A percentile compares a stretch with the other conserved stretches of the same genome.
These are phyloP conservation scores for Phrynosoma platyrhinos DNA, from an alignment of 2,113 vertebrate genomes.

Conservation along the genomic window DNA sequence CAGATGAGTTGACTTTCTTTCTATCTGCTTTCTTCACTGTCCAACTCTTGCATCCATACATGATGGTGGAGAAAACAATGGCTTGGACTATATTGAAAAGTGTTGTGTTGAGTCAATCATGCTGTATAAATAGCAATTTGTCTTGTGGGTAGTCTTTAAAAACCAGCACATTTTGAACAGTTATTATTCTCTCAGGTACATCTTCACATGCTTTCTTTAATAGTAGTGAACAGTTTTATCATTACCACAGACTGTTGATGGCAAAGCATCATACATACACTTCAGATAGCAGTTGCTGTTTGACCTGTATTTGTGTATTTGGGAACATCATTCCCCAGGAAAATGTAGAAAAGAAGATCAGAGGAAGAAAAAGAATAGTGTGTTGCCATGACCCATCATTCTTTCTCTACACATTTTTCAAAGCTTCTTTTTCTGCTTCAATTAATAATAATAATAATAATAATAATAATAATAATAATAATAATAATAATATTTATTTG, in stretches of 20 bases:
- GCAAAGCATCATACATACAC: too few species aligned
- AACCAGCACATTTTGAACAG: background rate
- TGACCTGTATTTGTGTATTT: background rate
- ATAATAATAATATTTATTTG: too few species aligned
- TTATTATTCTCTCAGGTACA: background rate
- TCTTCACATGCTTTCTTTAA: too few species aligned
- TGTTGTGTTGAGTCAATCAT: background rate
- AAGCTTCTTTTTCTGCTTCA: background rate
- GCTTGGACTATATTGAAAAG: background rate
- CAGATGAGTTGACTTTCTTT: background rate
- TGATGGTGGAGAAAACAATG: background rate
- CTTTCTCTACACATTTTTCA: background rate
- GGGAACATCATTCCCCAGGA: background rate
- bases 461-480: too few species aligned
- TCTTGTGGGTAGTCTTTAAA: background rate
- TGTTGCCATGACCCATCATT: background rate
- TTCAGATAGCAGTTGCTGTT: too few species aligned
- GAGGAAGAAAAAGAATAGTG: background rate
- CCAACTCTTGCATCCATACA: background rate
- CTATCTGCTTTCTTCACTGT: background rate
- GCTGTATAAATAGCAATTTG: background rate
- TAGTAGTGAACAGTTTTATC: too few species aligned
- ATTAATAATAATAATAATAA: too few species aligned
- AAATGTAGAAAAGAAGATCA: background rate
- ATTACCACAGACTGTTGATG: background rate